Percentiles rank a stretch among this genome's conserved stretches.
Conservation (phyloP, 1,140 invertebrate genomes). For the Sweltsa coloradensis region DNA sequence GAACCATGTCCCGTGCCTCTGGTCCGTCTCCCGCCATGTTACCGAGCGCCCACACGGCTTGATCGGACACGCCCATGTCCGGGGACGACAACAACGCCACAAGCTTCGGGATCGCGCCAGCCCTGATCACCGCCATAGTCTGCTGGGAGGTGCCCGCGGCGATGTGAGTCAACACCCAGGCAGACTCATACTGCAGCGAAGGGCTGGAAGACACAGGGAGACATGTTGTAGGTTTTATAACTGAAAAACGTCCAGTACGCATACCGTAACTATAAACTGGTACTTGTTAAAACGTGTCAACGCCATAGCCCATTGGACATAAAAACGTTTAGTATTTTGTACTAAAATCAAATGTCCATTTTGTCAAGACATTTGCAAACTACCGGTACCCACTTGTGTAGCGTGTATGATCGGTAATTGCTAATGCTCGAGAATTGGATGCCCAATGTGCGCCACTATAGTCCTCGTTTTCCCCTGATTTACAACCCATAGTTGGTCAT, state of each 20-base stretch:
- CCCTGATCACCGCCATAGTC: constrained; percentile 51
- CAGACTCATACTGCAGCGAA: constrained; percentile 91
- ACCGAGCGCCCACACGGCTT: constrained; percentile 94
- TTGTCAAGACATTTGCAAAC: too few relatives aligned
- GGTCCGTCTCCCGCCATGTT: constrained; percentile 93
- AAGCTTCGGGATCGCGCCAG: constrained; percentile 78
- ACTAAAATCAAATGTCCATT: background rate
- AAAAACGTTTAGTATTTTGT: background rate
- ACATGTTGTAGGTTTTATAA: too few relatives aligned
- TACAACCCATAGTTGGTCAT: too few relatives aligned
- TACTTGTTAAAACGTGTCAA: background rate
- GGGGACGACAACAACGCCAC: constrained; percentile 60
- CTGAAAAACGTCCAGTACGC: too few relatives aligned
- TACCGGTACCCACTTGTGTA: too few relatives aligned
- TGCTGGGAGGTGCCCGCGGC: constrained; percentile 75
- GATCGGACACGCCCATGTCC: constrained; percentile 75
- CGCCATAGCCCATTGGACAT: too few relatives aligned
- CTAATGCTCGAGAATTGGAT: too few relatives aligned
- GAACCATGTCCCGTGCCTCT: constrained; percentile 58
- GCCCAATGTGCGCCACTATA: too few relatives aligned
- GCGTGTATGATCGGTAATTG: too few relatives aligned
- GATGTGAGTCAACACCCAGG: constrained; percentile 97
- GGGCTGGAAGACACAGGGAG: constrained; percentile 50
- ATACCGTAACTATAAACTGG: too few relatives aligned
- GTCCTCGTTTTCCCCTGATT: too few relatives aligned